Base-by-base conservation (phyloP, 2,888 invertebrate species). In the Lingula anatina region DNA sequence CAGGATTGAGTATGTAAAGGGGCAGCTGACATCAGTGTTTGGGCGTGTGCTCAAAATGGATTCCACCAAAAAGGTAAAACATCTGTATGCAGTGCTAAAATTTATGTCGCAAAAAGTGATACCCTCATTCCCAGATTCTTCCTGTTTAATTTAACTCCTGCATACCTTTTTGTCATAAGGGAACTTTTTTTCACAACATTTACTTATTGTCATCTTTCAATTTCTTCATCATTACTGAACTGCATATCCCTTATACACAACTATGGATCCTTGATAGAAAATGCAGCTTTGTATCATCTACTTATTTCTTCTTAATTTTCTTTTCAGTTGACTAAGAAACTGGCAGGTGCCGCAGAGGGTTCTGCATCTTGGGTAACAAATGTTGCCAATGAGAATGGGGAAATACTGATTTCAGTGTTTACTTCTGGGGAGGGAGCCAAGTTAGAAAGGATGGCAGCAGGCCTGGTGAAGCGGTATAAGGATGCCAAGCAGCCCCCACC, bases 11-110 rank as follows among this genome's bases (percentile, higher is more conserved):
- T 53, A 58, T n/a, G 42, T 59, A 31, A 57, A 58, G 49, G 60
- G 62, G 20, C 25, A 37, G 45, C 54, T 65, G 18, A 65, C 62
- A 1, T 60, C 58, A 1, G 40, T 44, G n/a, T 61, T 55, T 53
- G 65, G 62, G 2, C 21, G 20, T 7, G 47, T 63, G 12, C 38
- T 64, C 5, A 65, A 64, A 40, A 44, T 64, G 40, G 62, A 62
- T 41, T 65, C 64, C 9, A 65, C 31, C 31, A 31, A 31, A 15
- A 31, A 31, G 31, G 9, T 31, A 31, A 15, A 9, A 31, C 9
- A 15, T 31, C 9, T 31, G 31, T 31, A 12, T 31, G 31, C 31
- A 31, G 9, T 31, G 31, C 9, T 15, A 12, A 31, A 31, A 31
- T 31, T 31, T 31, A 31, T 31, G n/a, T n/a, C n/a, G n/a, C n/a